Percentiles rank a stretch among this genome's conserved stretches.
Evolutionary conservation across 2,113 vertebrate genomes (phyloP).

Genomic region (Cyanoliseus patagonus): DNA sequence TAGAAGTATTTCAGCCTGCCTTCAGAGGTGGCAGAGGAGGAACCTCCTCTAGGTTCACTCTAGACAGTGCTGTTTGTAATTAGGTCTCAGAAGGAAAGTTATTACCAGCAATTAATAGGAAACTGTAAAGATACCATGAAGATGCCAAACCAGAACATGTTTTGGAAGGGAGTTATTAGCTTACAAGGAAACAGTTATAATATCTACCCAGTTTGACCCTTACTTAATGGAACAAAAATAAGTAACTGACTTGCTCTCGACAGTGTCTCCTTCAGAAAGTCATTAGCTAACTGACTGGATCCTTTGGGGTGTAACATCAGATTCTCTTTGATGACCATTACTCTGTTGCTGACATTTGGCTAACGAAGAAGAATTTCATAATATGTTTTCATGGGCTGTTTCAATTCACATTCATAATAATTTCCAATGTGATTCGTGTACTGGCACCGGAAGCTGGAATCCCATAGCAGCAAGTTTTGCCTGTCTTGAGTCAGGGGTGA

Average conservation of each 20-base stretch:
- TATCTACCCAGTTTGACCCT: background rate
- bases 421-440: constrained; percentile 9
- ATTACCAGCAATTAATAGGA: background rate
- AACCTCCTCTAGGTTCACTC: background rate
- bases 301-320: background rate
- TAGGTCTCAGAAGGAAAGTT: background rate
- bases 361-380: background rate
- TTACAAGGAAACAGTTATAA: background rate
- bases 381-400: background rate
- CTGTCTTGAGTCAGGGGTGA: background rate
- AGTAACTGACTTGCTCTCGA: background rate
- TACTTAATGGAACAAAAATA: background rate
- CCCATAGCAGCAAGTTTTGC: background rate
- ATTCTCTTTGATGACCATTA: background rate
- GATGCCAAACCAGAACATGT: background rate
- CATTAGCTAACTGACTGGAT: background rate
- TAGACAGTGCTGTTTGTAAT: background rate
- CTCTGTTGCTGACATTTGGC: background rate
- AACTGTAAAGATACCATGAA: background rate
- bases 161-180: background rate
- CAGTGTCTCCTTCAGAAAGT: background rate
- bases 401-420: background rate
- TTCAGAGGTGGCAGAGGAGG: background rate
- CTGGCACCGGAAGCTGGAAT: background rate
- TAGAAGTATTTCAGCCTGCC: background rate